phyloP scores from a whole-genome alignment of 64 coral and sea anemone genomes.

The Platygyra sinensis region DNA sequence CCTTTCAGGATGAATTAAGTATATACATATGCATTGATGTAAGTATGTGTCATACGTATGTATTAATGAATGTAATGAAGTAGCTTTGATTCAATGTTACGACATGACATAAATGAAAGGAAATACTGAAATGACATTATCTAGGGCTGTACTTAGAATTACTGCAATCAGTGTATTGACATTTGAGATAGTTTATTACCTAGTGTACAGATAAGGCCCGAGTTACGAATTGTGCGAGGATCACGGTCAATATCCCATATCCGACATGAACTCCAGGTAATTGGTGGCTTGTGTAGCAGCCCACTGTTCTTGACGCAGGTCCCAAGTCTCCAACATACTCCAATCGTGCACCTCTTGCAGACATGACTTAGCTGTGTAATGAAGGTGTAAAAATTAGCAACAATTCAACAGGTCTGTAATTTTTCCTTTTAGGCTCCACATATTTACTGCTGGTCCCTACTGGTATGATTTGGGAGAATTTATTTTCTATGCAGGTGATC shows the following conservation, averaged over 20 bases:
- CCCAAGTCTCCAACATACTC: conserved; percentile 79
- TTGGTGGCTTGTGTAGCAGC: conserved; percentile 54
- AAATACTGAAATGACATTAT: neutral
- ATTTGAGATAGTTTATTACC: conserved; percentile 52
- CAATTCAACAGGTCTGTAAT: too few species aligned
- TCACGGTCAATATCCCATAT: conserved; percentile 85
- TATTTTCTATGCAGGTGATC: too few species aligned
- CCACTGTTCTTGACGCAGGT: conserved; percentile 80
- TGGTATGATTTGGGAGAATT: too few species aligned
- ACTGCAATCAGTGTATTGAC: too few species aligned
- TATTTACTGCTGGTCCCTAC: too few species aligned
- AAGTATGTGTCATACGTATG: too few species aligned
- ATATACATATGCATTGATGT: too few species aligned
- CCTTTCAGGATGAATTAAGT: too few species aligned
- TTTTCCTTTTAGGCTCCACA: too few species aligned
- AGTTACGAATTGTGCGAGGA: conserved; percentile 87
- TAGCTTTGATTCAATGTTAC: too few species aligned
- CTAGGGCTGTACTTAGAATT: neutral
- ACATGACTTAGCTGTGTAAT: conserved; percentile 58
- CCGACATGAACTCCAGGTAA: conserved; percentile 79
- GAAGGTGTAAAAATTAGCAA: neutral
- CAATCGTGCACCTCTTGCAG: conserved; percentile 71
- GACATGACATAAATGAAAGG: too few species aligned
- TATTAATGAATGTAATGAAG: too few species aligned
- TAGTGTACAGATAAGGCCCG: conserved; percentile 93